Base-by-base conservation (phyloP, 1,140 invertebrate species). In the Paraescarpia echinospica region DNA sequence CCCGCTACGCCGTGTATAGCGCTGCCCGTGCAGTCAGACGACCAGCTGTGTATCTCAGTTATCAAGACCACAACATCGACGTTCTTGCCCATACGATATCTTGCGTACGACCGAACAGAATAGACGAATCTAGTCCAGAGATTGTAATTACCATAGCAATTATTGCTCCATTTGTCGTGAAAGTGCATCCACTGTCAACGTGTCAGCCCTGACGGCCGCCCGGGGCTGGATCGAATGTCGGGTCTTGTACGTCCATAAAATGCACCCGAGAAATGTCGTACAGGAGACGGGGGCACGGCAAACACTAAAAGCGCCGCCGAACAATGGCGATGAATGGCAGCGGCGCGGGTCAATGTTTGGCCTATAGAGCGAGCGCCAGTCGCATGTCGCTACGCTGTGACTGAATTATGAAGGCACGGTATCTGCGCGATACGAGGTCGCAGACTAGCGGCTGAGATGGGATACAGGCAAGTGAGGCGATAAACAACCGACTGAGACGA, bases 61-160 rank as follows among this genome's bases (percentile, higher is more conserved):
- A 77, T 77, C 59, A 31, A 77, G 59, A 77, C 59, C 59, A 31
- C 59, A 77, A 77, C 59, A 77, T 31, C 59, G 22, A 27, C 8
- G 59, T 77, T 77, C 59, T 18, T 77, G 59, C 59, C 59, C 59
- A 77, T 77, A 4, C 59, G 59, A 77, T 77, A 77, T 77, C 59
- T 77, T 31, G 59, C 14, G 59, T 31, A 77, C 59, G 59, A 77
- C 59, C 59, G 59, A 77, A 77, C 59, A 77, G 14, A 77, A 77
- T 77, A 77, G 59, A 31, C 59, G 59, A 77, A 77, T 77, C 59
- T 77, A 77, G 59, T 77, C 14, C 59, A 77, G 59, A 31, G 59
- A 77, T 77, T 77, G 59, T 77, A 77, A 77, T 77, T 77, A 77
- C 59, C 59, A 77, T 77, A 77, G 18, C 59, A 77, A 77, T 77